phyloP scores from a whole-genome alignment of 2,113 vertebrate species.

The Eublepharis macularius region DNA sequence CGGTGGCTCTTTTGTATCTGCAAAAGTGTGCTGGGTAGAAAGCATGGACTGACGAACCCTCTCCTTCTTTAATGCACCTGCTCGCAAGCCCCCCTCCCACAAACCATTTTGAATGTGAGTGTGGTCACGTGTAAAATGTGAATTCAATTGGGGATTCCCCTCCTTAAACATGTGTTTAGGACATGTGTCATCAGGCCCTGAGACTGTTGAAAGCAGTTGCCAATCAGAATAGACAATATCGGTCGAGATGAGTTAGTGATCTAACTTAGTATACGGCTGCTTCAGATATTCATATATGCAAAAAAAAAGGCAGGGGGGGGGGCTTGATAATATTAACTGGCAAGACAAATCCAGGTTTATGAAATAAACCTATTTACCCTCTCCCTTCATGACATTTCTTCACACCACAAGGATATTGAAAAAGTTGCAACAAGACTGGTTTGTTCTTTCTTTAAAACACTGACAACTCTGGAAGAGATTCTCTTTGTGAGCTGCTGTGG shows the following conservation, averaged over 20 bases:
- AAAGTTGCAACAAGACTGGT: conserved; percentile 45
- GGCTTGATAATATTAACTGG: conserved; percentile 9
- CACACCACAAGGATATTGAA: conserved; percentile 28
- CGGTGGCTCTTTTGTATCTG: too few species aligned
- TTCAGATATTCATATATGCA: background rate
- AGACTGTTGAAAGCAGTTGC: background rate
- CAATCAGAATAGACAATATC: background rate
- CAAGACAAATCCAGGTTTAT: conserved; percentile 44
- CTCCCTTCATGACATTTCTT: conserved; percentile 28
- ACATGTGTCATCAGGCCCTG: too few species aligned
- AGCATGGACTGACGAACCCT: too few species aligned
- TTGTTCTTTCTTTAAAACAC: conserved; percentile 38
- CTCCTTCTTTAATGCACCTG: too few species aligned
- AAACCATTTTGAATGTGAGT: too few species aligned
- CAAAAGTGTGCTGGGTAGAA: too few species aligned
- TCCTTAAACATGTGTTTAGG: too few species aligned
- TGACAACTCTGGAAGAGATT: conserved; percentile 26
- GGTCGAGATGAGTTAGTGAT: background rate
- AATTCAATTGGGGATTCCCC: too few species aligned
- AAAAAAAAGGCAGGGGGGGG: too few species aligned
- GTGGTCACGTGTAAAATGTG: too few species aligned
- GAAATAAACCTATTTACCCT: conserved; percentile 18
- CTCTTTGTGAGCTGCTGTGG: conserved; percentile 21
- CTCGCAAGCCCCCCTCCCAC: too few species aligned
- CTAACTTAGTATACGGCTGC: background rate